Evolutionary conservation across 2,113 vertebrate genomes (phyloP).

Genomic region (Ranitomeya imitator): DNA sequence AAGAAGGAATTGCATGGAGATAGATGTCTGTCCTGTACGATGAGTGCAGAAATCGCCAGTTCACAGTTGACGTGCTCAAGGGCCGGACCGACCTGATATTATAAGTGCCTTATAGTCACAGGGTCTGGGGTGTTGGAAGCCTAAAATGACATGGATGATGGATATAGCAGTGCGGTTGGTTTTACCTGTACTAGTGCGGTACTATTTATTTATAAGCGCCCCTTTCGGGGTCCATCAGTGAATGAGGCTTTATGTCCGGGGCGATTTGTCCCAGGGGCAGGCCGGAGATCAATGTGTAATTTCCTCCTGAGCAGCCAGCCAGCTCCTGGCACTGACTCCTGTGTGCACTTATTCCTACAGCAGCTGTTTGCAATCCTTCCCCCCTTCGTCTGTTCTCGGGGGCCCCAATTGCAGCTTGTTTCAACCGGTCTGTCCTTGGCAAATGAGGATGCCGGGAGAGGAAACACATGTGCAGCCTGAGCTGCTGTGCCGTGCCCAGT

Average conservation of each 20-base stretch:
- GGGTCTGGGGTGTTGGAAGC: not conserved
- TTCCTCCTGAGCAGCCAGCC: slow-evolving; percentile 20
- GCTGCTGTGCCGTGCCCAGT: not conserved
- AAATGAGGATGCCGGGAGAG: slow-evolving; percentile 39
- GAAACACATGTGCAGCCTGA: slow-evolving; percentile 45
- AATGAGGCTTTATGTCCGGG: not conserved
- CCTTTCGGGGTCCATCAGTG: not conserved
- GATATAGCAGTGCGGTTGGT: not conserved
- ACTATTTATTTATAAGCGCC: not conserved
- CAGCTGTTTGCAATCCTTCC: slow-evolving; percentile 40
- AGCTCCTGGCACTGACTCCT: slow-evolving; percentile 38
- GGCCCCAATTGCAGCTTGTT: slow-evolving; percentile 12
- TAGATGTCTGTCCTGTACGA: not conserved
- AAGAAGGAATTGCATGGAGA: no score
- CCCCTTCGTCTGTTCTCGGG: slow-evolving; percentile 5
- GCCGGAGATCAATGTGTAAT: slow-evolving; percentile 33
- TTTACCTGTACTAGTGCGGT: not conserved
- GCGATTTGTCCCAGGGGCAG: not conserved
- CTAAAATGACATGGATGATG: not conserved
- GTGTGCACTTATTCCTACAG: slow-evolving; percentile 16
- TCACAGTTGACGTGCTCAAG: not conserved
- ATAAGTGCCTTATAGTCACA: not conserved
- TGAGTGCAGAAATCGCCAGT: not conserved
- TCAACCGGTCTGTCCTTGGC: slow-evolving; percentile 39
- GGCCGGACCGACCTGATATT: not conserved